Evolutionary conservation across 2,797 vertebrate species (phyloP).

Genomic region (Tapera naevia): DNA sequence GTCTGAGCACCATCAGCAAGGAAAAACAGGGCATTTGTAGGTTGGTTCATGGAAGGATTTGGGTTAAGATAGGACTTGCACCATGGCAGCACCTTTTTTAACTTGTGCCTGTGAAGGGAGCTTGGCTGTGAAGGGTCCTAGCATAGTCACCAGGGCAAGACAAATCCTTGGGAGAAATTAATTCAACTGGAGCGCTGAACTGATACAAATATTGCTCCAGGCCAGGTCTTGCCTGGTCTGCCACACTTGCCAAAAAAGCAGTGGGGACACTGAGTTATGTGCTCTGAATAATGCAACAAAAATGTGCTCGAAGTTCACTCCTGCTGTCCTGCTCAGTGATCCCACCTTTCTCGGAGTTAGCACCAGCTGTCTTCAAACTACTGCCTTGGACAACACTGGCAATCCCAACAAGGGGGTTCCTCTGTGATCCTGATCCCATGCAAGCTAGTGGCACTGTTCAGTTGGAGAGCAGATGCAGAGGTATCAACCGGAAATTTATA

Average conservation of each 20-base stretch:
- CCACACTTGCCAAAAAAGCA: neutral
- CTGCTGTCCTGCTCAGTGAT: neutral
- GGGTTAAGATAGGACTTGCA: neutral
- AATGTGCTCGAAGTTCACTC: neutral
- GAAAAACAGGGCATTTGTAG: neutral
- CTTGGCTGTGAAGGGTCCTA: neutral
- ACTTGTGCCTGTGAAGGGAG: neutral
- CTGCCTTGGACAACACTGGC: neutral
- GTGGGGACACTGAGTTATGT: neutral
- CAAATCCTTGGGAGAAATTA: neutral
- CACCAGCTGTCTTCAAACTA: neutral
- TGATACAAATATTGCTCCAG: neutral
- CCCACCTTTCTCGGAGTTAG: neutral
- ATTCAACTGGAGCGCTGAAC: neutral
- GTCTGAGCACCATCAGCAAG: neutral
- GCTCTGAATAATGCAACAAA: conserved; percentile 37
- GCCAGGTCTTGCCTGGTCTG: neutral
- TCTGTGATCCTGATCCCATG: neutral
- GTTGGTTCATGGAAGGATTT: neutral
- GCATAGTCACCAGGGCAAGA: neutral
- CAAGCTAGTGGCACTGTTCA: neutral
- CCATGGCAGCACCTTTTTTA: neutral
- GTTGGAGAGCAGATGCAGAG: neutral
- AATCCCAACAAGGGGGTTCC: neutral
- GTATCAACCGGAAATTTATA: neutral